Evolutionary conservation across 2,113 vertebrate genomes (phyloP).

Genomic region (Chionomys nivalis): DNA sequence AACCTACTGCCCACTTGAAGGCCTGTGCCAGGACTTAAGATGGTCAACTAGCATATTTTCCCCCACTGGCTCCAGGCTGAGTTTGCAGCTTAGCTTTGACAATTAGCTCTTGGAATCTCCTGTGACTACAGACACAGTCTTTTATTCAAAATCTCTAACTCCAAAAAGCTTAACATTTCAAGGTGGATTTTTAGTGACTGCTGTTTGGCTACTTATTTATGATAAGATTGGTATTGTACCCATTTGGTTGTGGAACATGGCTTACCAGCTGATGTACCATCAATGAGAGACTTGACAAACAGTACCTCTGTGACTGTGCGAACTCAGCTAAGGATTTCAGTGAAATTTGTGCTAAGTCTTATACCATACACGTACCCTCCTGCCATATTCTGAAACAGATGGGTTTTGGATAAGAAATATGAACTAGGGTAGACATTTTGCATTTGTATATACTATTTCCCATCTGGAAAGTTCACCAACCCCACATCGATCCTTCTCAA

Average conservation of each 20-base stretch:
- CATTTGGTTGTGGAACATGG: slow-evolving; percentile 15
- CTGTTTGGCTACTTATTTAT: background rate
- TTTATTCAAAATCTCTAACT: background rate
- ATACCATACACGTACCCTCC: background rate
- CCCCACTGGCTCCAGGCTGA: background rate
- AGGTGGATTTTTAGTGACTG: background rate
- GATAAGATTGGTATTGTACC: background rate
- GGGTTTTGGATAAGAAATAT: slow-evolving; percentile 41
- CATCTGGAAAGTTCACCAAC: background rate
- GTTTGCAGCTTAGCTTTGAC: background rate
- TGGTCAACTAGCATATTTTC: background rate
- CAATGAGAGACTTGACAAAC: background rate
- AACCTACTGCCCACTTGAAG: background rate
- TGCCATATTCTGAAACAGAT: background rate
- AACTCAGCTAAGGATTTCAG: background rate
- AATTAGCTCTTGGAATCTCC: background rate
- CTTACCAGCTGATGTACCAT: background rate
- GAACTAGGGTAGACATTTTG: background rate
- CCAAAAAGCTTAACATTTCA: background rate
- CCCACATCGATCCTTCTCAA: background rate
- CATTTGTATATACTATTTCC: background rate
- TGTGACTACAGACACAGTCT: background rate
- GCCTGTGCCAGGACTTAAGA: background rate
- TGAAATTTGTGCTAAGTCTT: background rate
- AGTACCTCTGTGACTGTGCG: background rate